These are phyloP conservation scores for Scleropages formosus DNA, from an alignment of 2,797 vertebrate genomes.

Conservation along the genomic window DNA sequence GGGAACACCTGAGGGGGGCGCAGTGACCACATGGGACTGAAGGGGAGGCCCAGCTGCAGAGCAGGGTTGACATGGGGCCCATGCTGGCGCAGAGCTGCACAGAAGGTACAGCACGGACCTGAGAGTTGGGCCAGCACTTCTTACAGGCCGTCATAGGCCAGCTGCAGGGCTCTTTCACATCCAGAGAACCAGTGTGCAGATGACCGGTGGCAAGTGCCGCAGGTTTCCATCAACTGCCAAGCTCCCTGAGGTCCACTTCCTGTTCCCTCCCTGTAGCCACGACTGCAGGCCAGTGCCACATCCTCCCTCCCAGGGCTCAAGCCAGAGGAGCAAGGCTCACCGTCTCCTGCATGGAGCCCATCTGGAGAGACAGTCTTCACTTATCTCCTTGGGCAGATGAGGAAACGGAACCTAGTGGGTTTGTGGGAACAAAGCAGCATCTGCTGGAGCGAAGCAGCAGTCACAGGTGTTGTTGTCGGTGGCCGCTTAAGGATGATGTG, in stretches of 20 bases:
- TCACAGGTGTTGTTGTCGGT: slow-evolving; percentile 22
- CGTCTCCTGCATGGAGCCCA: background rate
- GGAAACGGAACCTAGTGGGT: slow-evolving; percentile 50
- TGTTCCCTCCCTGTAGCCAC: background rate
- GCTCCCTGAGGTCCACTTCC: background rate
- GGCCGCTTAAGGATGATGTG: slow-evolving; percentile 32
- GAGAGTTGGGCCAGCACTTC: background rate
- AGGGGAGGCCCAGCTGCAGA: background rate
- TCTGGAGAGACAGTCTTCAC: slow-evolving; percentile 14
- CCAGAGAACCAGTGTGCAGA: background rate
- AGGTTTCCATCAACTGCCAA: background rate
- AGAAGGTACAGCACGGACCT: background rate
- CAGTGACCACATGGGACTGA: background rate
- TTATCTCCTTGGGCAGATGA: background rate
- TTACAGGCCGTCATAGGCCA: background rate
- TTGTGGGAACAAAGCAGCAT: slow-evolving; percentile 41
- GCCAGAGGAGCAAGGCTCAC: slow-evolving; percentile 36
- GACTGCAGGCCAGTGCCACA: no score
- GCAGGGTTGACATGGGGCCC: background rate
- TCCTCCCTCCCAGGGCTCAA: background rate
- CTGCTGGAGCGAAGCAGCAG: slow-evolving; percentile 29
- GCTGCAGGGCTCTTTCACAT: background rate
- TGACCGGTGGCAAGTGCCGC: background rate
- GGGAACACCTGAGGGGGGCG: background rate
- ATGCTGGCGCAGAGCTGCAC: background rate